A percentile compares a stretch with the other conserved stretches of the same genome.
phyloP scores from a whole-genome alignment of 2,888 invertebrate genomes.

The Phengaris alcon region DNA sequence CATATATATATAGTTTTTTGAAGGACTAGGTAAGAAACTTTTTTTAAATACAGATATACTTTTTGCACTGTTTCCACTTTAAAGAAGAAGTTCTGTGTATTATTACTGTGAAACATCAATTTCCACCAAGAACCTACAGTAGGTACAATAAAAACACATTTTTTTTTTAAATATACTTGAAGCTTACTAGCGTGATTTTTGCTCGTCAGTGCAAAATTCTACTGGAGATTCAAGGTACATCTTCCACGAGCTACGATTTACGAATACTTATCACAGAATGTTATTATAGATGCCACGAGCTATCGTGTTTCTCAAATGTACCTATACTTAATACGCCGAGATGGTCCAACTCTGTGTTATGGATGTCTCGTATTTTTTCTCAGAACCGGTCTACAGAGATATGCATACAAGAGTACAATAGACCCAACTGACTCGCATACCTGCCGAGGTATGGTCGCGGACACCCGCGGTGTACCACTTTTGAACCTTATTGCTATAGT shows the following conservation, averaged over 20 bases:
- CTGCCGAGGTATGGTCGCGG: constrained; percentile 38
- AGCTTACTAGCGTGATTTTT: too few relatives aligned
- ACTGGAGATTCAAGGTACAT: not conserved
- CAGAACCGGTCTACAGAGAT: constrained; percentile 60
- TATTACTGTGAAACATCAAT: too few relatives aligned
- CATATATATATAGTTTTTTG: too few relatives aligned
- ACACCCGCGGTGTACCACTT: too few relatives aligned
- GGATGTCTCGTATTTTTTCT: constrained; percentile 65
- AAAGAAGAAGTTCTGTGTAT: too few relatives aligned
- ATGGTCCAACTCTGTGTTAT: constrained; percentile 38
- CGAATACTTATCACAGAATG: constrained; percentile 1
- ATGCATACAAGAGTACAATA: constrained; percentile 55
- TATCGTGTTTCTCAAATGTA: not conserved
- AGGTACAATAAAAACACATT: too few relatives aligned
- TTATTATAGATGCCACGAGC: not conserved
- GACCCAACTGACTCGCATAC: constrained; percentile 49
- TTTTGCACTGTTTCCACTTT: too few relatives aligned
- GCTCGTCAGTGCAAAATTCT: too few relatives aligned
- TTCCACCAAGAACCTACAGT: too few relatives aligned
- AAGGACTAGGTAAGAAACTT: not conserved
- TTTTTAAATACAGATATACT: too few relatives aligned
- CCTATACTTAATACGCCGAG: not conserved
- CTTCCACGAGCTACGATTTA: not conserved
- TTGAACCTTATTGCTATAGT: not conserved
- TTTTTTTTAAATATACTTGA: too few relatives aligned